Evolutionary conservation across 2,797 vertebrate species (phyloP).

Genomic region (Alca torda): DNA sequence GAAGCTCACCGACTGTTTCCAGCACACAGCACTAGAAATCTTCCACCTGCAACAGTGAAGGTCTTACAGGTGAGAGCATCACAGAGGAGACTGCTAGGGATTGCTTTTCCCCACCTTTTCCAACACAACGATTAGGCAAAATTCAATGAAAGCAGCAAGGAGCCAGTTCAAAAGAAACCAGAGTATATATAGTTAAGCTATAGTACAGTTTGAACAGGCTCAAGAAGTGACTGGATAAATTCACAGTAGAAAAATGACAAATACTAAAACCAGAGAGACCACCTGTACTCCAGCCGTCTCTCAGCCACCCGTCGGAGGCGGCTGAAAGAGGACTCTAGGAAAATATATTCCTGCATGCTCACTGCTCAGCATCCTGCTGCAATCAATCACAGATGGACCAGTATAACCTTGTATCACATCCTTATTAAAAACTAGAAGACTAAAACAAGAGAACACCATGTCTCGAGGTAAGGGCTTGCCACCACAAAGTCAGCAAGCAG

Average conservation of each 20-base stretch:
- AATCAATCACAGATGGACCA: not conserved
- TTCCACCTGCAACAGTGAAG: not conserved
- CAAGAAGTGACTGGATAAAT: not conserved
- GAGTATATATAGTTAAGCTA: not conserved
- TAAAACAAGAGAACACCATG: not conserved
- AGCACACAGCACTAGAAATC: not conserved
- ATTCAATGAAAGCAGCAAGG: not conserved
- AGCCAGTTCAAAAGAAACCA: not conserved
- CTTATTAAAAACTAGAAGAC: not conserved
- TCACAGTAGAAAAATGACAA: not conserved
- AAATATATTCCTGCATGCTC: not conserved
- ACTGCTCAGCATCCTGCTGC: not conserved
- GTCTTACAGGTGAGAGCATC: not conserved
- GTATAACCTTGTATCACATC: not conserved
- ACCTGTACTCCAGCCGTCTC: not conserved
- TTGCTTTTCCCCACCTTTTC: not conserved
- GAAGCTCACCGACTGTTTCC: not conserved
- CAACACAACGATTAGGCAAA: not conserved
- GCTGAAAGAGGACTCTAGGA: not conserved
- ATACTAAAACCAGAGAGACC: not conserved
- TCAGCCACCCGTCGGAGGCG: not conserved
- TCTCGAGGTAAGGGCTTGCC: not conserved
- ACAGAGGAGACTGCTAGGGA: not conserved
- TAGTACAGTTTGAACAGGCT: not conserved
- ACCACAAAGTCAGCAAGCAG: not conserved